Evolutionary conservation across 2,888 invertebrate genomes (phyloP).

Genomic region (Tridacna crocea): DNA sequence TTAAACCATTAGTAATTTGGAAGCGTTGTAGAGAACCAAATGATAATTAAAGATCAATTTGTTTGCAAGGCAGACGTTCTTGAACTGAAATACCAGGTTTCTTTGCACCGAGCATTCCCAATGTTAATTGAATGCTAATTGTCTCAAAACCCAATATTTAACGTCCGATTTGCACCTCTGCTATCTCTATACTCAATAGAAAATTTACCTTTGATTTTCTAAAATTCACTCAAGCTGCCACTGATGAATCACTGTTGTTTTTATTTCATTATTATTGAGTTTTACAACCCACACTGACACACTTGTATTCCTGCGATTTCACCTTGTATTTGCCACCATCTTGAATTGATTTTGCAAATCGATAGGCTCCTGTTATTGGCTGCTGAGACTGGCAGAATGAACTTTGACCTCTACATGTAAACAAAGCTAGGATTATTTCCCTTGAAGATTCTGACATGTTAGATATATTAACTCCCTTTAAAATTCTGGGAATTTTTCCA

Average conservation of each 20-base stretch:
- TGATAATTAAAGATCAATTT: slow-evolving; percentile 1
- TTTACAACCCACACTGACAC: slow-evolving; percentile 7
- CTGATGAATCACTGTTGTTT: slow-evolving; percentile 1
- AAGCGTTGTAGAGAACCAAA: not conserved
- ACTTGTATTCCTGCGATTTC: slow-evolving; percentile 49
- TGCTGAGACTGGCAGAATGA: slow-evolving; percentile 50
- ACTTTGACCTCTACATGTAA: slow-evolving; percentile 46
- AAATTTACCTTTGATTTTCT: slow-evolving; percentile 15
- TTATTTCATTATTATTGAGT: slow-evolving; percentile 48
- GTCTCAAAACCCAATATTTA: slow-evolving; percentile 24
- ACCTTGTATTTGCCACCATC: slow-evolving; percentile 58
- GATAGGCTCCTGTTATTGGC: slow-evolving; percentile 56
- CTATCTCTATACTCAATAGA: not conserved
- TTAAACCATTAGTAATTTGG: not conserved
- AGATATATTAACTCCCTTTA: not conserved
- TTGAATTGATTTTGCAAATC: slow-evolving; percentile 65
- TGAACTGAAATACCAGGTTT: slow-evolving; percentile 1
- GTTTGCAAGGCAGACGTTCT: not conserved
- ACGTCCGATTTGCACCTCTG: not conserved
- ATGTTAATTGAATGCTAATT: slow-evolving; percentile 54
- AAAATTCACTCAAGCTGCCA: not conserved
- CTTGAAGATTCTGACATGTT: not conserved
- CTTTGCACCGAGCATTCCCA: slow-evolving; percentile 16
- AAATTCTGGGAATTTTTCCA: too few relatives aligned
- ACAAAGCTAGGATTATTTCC: slow-evolving; percentile 43